phyloP scores from a whole-genome alignment of 2,797 vertebrate genomes.

The Sebastes oblongus region DNA sequence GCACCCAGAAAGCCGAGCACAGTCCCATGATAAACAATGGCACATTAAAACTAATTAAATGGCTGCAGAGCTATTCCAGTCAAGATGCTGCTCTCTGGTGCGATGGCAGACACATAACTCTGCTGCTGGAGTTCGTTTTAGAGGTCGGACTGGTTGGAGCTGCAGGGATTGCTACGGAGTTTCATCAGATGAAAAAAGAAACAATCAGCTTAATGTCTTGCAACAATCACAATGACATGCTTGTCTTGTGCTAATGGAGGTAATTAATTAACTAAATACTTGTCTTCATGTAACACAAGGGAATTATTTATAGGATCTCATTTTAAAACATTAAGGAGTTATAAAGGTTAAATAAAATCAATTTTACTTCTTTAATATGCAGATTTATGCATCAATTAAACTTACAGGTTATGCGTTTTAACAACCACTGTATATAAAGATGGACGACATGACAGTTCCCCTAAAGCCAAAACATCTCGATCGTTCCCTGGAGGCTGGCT shows the following conservation, averaged over 20 bases:
- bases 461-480: too few relatives aligned
- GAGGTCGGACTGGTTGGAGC: not conserved
- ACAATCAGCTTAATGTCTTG: slow-evolving; percentile 8
- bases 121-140: slow-evolving; percentile 1
- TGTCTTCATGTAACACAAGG: not conserved
- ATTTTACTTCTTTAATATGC: not conserved
- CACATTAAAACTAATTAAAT: slow-evolving; percentile 67
- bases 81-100: slow-evolving; percentile 30
- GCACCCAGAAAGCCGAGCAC: slow-evolving; percentile 44
- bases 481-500: too few relatives aligned
- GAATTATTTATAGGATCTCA: not conserved
- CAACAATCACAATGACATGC: not conserved
- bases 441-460: too few relatives aligned
- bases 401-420: too few relatives aligned
- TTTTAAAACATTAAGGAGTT: not conserved
- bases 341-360: not conserved
- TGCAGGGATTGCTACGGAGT: slow-evolving; percentile 4
- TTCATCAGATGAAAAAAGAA: slow-evolving; percentile 24
- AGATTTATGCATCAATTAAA: not conserved
- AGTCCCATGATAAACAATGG: slow-evolving; percentile 58
- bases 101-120: slow-evolving; percentile 8
- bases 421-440: too few relatives aligned
- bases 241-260: slow-evolving; percentile 6
- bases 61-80: slow-evolving; percentile 37
- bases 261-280: slow-evolving; percentile 16